Base-by-base conservation (phyloP, 2,888 invertebrate species). In the Cheilosia scutellata region DNA sequence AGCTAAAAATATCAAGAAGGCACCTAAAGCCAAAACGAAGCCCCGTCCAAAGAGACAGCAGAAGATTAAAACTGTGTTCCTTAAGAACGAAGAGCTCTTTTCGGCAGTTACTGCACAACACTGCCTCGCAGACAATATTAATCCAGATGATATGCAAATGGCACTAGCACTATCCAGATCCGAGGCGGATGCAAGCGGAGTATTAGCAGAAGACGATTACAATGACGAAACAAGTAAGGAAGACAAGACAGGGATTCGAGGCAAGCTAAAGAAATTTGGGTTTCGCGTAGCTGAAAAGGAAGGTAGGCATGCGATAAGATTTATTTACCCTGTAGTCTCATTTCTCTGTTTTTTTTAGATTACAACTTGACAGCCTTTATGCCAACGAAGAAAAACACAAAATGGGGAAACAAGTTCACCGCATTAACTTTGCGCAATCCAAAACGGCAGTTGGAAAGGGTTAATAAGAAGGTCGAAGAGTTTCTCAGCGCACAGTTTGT, bases 121-220 rank as follows among this genome's bases (percentile, higher is more conserved):
- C 75, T 91, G 91, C 65, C 71, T 90, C 5, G 90, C 89, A 0
- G 92, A 92, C 66, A 95, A 95, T 90, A 92, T 95, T 57, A 94
- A 95, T 92, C 92, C 94, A 0, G 95, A 95, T 88, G 94, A 96
- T 88, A 91, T 95, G 82, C 95, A 95, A 90, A 89, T 96, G 90
- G 95, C 95, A 53, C 92, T 96, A 88, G 95, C 95, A 13, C 90
- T 96, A 77, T 95, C 95, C 2, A 94, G 94, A 89, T 95, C 95
- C 0, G 91, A 92, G 82, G 88, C 89, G 0, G 90, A 92, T 57
- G 88, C 84, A 37, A 87, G 82, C 33, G 88, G 88, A 2, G 20
- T 79, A 11, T 87, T 79, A 9, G 74, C 88, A 0, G 76, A 88
- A 9, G 42, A 88, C 2, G 29, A 87, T 5, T 74, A 62, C 2